These are phyloP conservation scores for Pachyrhynchus sulphureomaculatus DNA, from an alignment of 1,140 invertebrate species.

Conservation along the genomic window DNA sequence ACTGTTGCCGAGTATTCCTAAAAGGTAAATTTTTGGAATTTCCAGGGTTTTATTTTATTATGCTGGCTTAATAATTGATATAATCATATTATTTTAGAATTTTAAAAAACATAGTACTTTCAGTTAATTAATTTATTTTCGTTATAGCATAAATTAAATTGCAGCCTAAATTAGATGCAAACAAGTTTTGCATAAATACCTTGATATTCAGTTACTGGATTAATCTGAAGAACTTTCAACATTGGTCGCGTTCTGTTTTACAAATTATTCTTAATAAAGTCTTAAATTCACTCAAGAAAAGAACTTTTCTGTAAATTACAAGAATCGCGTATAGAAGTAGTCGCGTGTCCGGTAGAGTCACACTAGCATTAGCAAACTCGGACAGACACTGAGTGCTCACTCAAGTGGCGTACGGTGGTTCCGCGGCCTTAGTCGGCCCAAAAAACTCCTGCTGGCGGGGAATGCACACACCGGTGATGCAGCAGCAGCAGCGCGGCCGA, in stretches of 20 bases:
- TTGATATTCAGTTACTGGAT: not conserved
- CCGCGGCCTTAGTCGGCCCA: slow-evolving; percentile 20
- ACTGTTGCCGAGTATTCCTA: too few relatives aligned
- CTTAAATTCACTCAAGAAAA: too few relatives aligned
- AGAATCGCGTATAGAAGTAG: not conserved
- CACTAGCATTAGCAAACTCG: slow-evolving; percentile 7
- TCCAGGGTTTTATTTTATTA: too few relatives aligned
- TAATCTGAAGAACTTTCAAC: not conserved
- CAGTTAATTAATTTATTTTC: too few relatives aligned
- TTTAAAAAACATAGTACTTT: too few relatives aligned
- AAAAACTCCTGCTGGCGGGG: slow-evolving; percentile 38
- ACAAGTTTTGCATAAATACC: too few relatives aligned
- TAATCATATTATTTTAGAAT: too few relatives aligned
- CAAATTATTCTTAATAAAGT: not conserved
- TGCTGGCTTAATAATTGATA: too few relatives aligned
- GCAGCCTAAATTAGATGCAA: too few relatives aligned
- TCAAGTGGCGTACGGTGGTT: slow-evolving; percentile 33
- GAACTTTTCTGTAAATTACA: too few relatives aligned
- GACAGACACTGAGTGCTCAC: slow-evolving; percentile 24
- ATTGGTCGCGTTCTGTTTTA: not conserved
- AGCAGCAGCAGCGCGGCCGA: slow-evolving; percentile 31
- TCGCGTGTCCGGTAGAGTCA: not conserved
- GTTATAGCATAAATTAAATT: too few relatives aligned
- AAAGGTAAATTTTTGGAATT: too few relatives aligned
- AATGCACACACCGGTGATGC: slow-evolving; percentile 36